Conservation (phyloP, 2,113 vertebrate species). For the Camelus bactrianus region DNA sequence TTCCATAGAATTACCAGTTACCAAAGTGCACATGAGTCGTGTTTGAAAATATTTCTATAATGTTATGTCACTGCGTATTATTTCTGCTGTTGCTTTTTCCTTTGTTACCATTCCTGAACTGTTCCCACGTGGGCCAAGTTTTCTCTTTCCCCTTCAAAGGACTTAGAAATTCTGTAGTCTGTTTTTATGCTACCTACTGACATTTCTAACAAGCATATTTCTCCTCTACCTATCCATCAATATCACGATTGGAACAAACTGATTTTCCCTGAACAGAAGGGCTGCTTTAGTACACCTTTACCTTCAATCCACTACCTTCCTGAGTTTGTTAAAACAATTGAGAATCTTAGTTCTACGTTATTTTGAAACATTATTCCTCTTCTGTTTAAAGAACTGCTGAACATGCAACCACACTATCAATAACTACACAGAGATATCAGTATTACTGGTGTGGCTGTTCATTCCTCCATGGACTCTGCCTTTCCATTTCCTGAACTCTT, state of each 20-base stretch:
- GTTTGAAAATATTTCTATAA: neutral
- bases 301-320: neutral
- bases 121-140: neutral
- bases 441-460: no score
- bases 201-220: neutral
- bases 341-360: neutral
- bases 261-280: no score
- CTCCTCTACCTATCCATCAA: neutral
- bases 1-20: neutral
- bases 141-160: neutral
- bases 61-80: neutral
- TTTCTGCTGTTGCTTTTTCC: neutral
- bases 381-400: neutral
- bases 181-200: neutral
- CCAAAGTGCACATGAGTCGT: neutral
- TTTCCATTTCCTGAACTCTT: neutral
- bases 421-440: accelerated
- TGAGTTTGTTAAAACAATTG: neutral
- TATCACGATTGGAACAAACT: neutral
- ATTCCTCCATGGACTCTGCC: neutral
- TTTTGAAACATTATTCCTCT: neutral
- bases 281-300: neutral
- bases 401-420: accelerated
- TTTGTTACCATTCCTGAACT: neutral
- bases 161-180: neutral